Percentiles rank a stretch among this genome's conserved stretches.
phyloP scores from a whole-genome alignment of 2,113 vertebrate genomes.

The Tetrax tetrax region DNA sequence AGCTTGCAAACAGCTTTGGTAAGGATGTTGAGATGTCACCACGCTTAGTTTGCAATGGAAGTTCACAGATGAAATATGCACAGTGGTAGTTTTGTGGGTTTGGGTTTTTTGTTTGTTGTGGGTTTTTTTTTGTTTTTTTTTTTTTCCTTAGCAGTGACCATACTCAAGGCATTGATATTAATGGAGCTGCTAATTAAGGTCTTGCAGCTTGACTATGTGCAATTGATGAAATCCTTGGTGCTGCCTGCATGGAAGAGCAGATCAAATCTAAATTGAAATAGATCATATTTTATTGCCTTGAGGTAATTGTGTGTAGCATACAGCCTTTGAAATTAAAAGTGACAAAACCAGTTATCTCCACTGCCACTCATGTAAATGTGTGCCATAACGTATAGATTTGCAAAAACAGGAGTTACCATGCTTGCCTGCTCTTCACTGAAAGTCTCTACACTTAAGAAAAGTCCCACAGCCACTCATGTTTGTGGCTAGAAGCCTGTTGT shows the following conservation, averaged over 20 bases:
- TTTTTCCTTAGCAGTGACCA: not conserved
- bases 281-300: conserved; percentile 12
- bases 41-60: not conserved
- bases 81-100: not conserved
- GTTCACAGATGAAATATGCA: not conserved
- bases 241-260: not conserved
- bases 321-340: not conserved
- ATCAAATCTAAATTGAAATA: conserved; percentile 19
- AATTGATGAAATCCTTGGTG: conserved; percentile 2
- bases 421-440: not conserved
- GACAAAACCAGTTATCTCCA: not conserved
- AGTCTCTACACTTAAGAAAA: not conserved
- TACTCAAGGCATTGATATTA: not conserved
- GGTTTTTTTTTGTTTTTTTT: not conserved
- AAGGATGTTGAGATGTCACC: not conserved
- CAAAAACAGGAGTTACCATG: not conserved
- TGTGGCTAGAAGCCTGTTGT: not conserved
- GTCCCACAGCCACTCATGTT: not conserved
- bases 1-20: not conserved
- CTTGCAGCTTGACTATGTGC: not conserved
- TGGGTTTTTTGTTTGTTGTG: too few relatives aligned
- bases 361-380: not conserved
- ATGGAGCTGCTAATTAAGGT: not conserved
- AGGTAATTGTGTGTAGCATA: not conserved
- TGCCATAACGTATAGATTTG: not conserved